Evolutionary conservation across 1,140 invertebrate species (phyloP).

Genomic region (Caerostris extrusa): DNA sequence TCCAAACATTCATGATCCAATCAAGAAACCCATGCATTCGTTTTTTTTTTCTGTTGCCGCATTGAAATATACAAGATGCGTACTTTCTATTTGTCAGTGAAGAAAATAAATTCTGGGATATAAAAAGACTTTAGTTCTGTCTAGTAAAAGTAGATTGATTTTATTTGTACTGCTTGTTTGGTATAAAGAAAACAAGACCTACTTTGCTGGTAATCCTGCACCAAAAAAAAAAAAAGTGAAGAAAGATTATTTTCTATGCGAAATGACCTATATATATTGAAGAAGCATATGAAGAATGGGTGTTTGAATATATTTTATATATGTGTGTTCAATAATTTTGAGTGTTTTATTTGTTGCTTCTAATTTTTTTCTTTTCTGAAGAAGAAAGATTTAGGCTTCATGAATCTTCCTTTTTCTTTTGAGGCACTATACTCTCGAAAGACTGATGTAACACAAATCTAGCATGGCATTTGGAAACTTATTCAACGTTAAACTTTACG

Average conservation of each 20-base stretch:
- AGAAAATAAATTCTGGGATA: neutral
- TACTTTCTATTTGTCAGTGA: neutral
- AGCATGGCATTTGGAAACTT: too few species aligned
- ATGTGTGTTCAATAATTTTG: neutral
- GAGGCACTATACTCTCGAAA: neutral
- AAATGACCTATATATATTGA: neutral
- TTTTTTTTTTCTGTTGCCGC: neutral
- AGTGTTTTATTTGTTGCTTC: neutral
- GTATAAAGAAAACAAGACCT: constrained; percentile 23
- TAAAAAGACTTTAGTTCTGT: neutral
- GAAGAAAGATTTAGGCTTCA: neutral
- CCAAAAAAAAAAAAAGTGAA: neutral
- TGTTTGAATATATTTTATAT: neutral
- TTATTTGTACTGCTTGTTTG: constrained; percentile 34
- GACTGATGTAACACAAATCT: neutral
- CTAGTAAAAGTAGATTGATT: neutral
- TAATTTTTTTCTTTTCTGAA: neutral
- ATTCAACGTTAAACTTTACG: too few species aligned
- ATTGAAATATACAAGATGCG: neutral
- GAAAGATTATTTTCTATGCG: neutral
- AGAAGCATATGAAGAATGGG: neutral
- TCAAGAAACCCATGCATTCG: neutral
- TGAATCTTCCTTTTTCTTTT: neutral
- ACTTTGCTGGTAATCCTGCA: neutral
- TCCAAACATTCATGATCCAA: constrained; percentile 10